These are phyloP conservation scores for chimpanzee (Pan troglodytes) DNA, from an alignment of 2,113 vertebrate genomes.

Conservation along the genomic window NHGRI_mPanTro3-v2.1_pri NC_072411.2:100074001-100074500, in stretches of 20 bases:
- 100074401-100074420: background rate
- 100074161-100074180: background rate
- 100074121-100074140: background rate
- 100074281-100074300: background rate
- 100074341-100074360: background rate
- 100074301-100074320: background rate
- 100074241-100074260: background rate
- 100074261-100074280: background rate
- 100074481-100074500: background rate
- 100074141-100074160: background rate
- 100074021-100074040: background rate
- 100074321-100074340: background rate
- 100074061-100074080: background rate
- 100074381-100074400: background rate
- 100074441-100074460: background rate
- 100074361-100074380: background rate
- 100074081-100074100: background rate
- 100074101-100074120: background rate
- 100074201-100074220: background rate
- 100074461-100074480: background rate
- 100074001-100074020: constrained; percentile 22
- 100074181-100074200: background rate
- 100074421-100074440: background rate
- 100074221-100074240: background rate
- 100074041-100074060: background rate